Conservation (phyloP, 2,888 invertebrate species). For the Amblyteles armatorius region DNA sequence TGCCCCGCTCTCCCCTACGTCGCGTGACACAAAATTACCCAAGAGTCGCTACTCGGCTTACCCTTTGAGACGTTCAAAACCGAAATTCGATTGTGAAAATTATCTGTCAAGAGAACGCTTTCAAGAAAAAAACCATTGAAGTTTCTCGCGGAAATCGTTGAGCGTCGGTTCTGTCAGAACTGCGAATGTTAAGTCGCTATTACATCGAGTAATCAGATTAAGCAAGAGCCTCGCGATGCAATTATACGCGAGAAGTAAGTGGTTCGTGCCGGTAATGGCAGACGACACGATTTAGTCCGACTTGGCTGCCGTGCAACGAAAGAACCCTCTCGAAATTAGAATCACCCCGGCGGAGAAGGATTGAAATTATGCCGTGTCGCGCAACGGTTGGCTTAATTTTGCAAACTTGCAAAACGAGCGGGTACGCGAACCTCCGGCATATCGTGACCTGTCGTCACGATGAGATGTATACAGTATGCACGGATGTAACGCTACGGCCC, state of each 20-base stretch:
- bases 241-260: constrained; percentile 29
- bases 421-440: constrained; percentile 11
- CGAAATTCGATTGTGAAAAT: not conserved
- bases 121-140: not conserved
- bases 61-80: not conserved
- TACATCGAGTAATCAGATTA: constrained; percentile 12
- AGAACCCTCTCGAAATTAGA: constrained; percentile 45
- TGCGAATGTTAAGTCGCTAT: constrained; percentile 24
- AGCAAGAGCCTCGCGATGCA: constrained; percentile 21
- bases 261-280: constrained; percentile 6
- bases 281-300: not conserved
- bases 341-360: constrained; percentile 40
- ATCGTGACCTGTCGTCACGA: not conserved
- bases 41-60: not conserved
- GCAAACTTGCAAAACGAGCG: constrained; percentile 19
- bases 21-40: not conserved
- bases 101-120: not conserved
- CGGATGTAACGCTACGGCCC: not conserved
- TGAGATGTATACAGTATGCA: not conserved
- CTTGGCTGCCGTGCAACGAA: not conserved
- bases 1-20: no score
- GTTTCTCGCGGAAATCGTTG: not conserved
- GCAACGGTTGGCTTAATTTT: constrained; percentile 36
- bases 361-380: constrained; percentile 44
- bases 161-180: not conserved